Conservation (phyloP, 1,140 invertebrate genomes). For the Zaprionus davidi region DNA sequence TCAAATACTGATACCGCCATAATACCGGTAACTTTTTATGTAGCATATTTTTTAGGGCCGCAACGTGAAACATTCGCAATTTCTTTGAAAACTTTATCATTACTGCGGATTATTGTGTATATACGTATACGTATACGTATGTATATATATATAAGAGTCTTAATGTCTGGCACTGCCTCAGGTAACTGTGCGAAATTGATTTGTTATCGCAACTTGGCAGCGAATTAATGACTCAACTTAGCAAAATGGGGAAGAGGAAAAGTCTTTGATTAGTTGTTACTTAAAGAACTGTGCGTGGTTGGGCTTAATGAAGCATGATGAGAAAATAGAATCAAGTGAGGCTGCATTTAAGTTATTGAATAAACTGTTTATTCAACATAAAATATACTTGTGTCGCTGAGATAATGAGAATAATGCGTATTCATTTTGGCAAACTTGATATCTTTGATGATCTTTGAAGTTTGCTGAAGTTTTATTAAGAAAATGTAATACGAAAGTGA, state of each 20-base stretch:
- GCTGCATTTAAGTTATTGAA: too few species aligned
- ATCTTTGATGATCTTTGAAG: too few species aligned
- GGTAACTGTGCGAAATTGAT: slow-evolving; percentile 5
- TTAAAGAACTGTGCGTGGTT: too few species aligned
- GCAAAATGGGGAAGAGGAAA: not conserved
- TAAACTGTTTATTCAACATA: too few species aligned
- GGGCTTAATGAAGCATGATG: too few species aligned
- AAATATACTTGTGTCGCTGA: too few species aligned
- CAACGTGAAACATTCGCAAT: not conserved
- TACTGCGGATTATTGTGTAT: slow-evolving; percentile 5
- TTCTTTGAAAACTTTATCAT: not conserved
- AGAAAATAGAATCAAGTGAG: too few species aligned
- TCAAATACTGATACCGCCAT: slow-evolving; percentile 2
- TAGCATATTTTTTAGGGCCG: slow-evolving; percentile 38
- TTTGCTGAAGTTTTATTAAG: too few species aligned
- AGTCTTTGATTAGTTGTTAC: too few species aligned
- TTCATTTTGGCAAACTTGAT: too few species aligned
- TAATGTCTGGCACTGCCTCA: not conserved
- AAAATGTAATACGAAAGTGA: too few species aligned
- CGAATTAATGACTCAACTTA: slow-evolving; percentile 1
- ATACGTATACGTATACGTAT: not conserved
- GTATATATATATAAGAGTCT: not conserved
- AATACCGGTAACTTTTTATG: slow-evolving; percentile 23
- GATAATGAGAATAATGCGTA: too few species aligned
- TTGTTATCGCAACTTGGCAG: slow-evolving; percentile 9